Percentiles rank a stretch among this genome's conserved stretches.
phyloP scores from a whole-genome alignment of 2,797 vertebrate genomes.

The Anguilla megastoma region DNA sequence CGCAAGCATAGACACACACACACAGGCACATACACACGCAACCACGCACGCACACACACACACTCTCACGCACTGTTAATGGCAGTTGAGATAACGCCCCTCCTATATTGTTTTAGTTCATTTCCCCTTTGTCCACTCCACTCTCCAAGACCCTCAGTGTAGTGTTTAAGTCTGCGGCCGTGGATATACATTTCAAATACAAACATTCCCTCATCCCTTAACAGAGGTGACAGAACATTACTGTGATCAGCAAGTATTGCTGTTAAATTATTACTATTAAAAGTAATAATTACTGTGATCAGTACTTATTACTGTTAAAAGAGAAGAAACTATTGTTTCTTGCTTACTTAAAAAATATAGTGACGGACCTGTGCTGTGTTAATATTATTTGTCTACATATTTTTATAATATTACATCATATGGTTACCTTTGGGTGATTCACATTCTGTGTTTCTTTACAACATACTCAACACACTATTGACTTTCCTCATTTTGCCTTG shows the following conservation, averaged over 20 bases:
- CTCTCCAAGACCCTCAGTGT: conserved; percentile 4
- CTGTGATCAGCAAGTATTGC: background rate
- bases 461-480: background rate
- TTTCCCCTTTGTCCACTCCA: background rate
- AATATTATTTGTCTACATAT: background rate
- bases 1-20: background rate
- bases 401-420: background rate
- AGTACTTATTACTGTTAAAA: background rate
- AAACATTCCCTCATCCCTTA: background rate
- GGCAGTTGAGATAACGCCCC: background rate
- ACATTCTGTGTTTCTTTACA: background rate
- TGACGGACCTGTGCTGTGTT: background rate
- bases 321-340: background rate
- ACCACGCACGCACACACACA: background rate
- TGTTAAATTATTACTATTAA: background rate
- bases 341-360: background rate
- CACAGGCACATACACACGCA: background rate
- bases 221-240: background rate
- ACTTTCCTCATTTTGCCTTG: background rate
- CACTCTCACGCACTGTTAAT: background rate
- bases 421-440: conserved; percentile 2
- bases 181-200: background rate
- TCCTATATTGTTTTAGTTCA: background rate
- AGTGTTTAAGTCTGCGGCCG: background rate
- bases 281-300: background rate